A percentile compares a stretch with the other conserved stretches of the same genome.
phyloP scores from a whole-genome alignment of 2,888 invertebrate species.

The Campaea margaritaria region DNA sequence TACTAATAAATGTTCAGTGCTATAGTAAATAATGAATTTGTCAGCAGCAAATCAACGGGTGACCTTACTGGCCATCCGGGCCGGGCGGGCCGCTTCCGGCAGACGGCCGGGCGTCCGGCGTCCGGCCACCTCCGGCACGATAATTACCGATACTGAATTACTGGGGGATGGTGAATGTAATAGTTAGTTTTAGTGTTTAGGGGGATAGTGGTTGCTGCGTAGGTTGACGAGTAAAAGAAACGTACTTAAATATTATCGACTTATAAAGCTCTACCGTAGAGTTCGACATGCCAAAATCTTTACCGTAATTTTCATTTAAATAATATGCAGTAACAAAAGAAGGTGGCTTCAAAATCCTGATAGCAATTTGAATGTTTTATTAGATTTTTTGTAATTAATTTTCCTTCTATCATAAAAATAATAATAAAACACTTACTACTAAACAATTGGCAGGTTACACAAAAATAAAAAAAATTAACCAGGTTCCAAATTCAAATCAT shows the following conservation, averaged over 20 bases:
- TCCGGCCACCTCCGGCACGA: constrained; percentile 46
- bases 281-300: too few species aligned
- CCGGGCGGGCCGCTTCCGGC: constrained; percentile 46
- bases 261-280: too few species aligned
- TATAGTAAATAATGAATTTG: constrained; percentile 41
- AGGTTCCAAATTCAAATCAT: constrained; percentile 19
- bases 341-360: not conserved
- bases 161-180: constrained; percentile 2
- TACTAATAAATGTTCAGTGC: constrained; percentile 5
- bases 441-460: not conserved
- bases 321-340: not conserved
- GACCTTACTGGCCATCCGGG: constrained; percentile 45
- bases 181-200: constrained; percentile 8
- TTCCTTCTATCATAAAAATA: too few species aligned
- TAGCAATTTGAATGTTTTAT: too few species aligned
- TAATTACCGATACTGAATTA: constrained; percentile 29
- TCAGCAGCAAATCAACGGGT: constrained; percentile 39
- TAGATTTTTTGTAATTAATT: too few species aligned
- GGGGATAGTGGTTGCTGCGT: not conserved
- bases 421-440: too few species aligned
- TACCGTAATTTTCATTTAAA: too few species aligned
- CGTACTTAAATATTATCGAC: too few species aligned
- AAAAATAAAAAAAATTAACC: not conserved
- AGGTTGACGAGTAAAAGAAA: too few species aligned
- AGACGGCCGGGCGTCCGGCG: constrained; percentile 43